Conservation (phyloP, 2,888 invertebrate species). For the Resseliella maxima region DNA sequence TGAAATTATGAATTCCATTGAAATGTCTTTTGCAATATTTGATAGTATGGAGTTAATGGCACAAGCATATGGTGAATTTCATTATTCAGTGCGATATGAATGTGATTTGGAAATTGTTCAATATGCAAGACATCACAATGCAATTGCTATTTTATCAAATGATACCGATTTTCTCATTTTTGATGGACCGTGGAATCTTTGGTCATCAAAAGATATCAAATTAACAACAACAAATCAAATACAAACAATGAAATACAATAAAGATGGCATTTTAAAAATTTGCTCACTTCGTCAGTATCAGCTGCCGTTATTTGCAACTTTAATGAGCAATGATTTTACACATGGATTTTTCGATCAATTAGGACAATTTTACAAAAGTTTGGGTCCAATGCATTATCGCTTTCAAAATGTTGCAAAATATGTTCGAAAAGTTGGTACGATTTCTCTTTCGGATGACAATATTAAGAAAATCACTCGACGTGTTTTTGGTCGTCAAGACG, state of each 20-base stretch:
- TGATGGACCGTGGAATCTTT: neutral
- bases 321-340: constrained; percentile 1
- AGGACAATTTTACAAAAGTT: neutral
- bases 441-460: neutral
- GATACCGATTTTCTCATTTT: neutral
- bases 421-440: neutral
- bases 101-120: too few species aligned
- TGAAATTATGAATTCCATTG: too few species aligned
- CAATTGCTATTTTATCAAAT: neutral
- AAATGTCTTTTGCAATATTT: too few species aligned
- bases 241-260: neutral
- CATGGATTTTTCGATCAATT: neutral
- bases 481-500: neutral
- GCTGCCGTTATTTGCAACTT: neutral
- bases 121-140: too few species aligned
- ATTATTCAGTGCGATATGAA: too few species aligned
- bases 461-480: neutral
- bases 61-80: too few species aligned
- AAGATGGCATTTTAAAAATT: neutral
- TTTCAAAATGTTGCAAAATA: neutral
- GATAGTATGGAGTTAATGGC: too few species aligned
- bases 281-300: neutral
- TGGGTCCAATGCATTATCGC: neutral
- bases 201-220: neutral
- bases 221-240: neutral